Conservation (phyloP, 2,888 invertebrate species). For the Torymus tubicola region DNA sequence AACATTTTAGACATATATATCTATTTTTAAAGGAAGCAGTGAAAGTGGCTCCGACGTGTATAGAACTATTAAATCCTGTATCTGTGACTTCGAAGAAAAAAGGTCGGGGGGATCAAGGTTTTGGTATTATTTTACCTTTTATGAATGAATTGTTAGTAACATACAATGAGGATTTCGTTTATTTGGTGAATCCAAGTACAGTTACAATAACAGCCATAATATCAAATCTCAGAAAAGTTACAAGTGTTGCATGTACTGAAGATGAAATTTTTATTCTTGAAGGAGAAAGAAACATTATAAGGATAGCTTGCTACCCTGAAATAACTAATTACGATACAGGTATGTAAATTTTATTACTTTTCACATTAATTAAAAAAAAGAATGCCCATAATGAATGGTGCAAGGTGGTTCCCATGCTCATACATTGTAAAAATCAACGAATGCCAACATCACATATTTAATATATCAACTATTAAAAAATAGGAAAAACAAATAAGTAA, state of each 20-base stretch:
- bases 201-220: constrained; percentile 71
- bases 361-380: too few species aligned
- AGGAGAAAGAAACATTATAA: constrained; percentile 85
- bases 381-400: too few species aligned
- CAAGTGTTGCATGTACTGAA: constrained; percentile 80
- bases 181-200: constrained; percentile 85
- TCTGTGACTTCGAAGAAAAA: constrained; percentile 74
- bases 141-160: constrained; percentile 86
- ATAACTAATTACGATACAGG: constrained; percentile 68
- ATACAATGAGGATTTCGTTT: constrained; percentile 84
- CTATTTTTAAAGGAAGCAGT: constrained; percentile 68
- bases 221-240: constrained; percentile 70
- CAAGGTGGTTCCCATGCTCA: too few species aligned
- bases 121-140: constrained; percentile 83
- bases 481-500: too few species aligned
- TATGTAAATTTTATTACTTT: constrained; percentile 50
- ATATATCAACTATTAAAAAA: too few species aligned
- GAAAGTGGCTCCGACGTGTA: constrained; percentile 78
- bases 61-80: constrained; percentile 85
- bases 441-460: too few species aligned
- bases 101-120: constrained; percentile 79
- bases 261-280: constrained; percentile 91
- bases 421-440: too few species aligned
- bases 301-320: constrained; percentile 88
- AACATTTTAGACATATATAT: constrained; percentile 15